These are phyloP conservation scores for Meandrusa payeni DNA, from an alignment of 2,888 invertebrate genomes.

Conservation along the genomic window DNA sequence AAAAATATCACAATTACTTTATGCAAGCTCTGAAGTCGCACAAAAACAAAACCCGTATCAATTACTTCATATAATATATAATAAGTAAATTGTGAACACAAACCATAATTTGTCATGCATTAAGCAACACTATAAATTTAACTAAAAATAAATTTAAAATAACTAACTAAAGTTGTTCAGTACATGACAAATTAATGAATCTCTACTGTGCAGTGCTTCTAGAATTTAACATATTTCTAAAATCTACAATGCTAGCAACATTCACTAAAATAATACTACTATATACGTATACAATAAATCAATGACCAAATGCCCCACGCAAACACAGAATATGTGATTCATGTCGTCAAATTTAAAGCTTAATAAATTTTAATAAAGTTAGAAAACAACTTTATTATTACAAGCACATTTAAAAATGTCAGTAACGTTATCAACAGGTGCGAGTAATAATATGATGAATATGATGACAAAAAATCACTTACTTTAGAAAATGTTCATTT, in stretches of 20 bases:
- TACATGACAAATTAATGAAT: slow-evolving; percentile 47
- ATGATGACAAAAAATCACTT: slow-evolving; percentile 53
- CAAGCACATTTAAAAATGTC: slow-evolving; percentile 35
- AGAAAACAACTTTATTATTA: slow-evolving; percentile 14
- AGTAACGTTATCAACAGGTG: slow-evolving; percentile 18
- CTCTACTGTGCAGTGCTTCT: slow-evolving; percentile 47
- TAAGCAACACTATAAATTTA: no score
- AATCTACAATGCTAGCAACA: slow-evolving; percentile 38
- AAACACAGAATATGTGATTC: slow-evolving; percentile 23
- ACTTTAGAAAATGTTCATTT: slow-evolving; percentile 96
- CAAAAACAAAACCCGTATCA: slow-evolving; percentile 51
- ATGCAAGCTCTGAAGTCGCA: slow-evolving; percentile 63
- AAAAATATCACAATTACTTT: slow-evolving; percentile 52
- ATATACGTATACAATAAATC: slow-evolving; percentile 32
- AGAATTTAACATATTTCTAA: slow-evolving; percentile 31
- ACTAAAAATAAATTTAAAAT: no score
- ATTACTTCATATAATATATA: slow-evolving; percentile 23
- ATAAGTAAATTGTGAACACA: slow-evolving; percentile 26
- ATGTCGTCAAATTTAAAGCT: slow-evolving; percentile 7
- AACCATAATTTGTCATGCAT: slow-evolving; percentile 39
- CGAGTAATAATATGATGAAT: slow-evolving; percentile 25
- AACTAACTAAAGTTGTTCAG: slow-evolving; percentile 1
- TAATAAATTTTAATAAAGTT: slow-evolving; percentile 4
- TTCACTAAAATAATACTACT: slow-evolving; percentile 48
- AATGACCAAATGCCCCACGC: slow-evolving; percentile 50